Evolutionary conservation across 1,140 invertebrate genomes (phyloP).

Genomic region (Drosophila navojoa): DNA sequence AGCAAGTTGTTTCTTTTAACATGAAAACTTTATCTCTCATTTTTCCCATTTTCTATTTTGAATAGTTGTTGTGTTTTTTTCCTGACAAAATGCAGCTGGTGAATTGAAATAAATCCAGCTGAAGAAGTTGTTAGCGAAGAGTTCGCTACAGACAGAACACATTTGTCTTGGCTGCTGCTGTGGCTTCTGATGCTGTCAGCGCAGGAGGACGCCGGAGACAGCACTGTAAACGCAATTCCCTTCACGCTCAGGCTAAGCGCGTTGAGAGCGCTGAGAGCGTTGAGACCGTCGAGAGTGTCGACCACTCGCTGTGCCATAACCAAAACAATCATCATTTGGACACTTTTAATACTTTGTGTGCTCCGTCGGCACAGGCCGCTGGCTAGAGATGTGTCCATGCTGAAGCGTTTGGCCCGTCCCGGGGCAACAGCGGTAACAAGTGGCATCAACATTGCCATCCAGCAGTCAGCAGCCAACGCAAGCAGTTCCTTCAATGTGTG

Average conservation of each 20-base stretch:
- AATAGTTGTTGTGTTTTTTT: background rate
- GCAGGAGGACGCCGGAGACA: constrained; percentile 3
- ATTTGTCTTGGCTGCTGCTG: constrained; percentile 42
- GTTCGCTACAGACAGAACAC: constrained; percentile 27
- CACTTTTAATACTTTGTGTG: constrained; percentile 78
- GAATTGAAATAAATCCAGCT: constrained; percentile 50
- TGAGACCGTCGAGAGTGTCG: background rate
- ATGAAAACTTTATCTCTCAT: background rate
- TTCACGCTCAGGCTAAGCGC: constrained; percentile 52
- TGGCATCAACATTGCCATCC: constrained; percentile 50
- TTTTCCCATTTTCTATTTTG: background rate
- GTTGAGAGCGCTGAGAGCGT: too few relatives aligned
- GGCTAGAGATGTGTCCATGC: constrained; percentile 20
- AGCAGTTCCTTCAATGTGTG: background rate
- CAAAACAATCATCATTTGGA: constrained; percentile 81
- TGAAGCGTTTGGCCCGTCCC: constrained; percentile 31
- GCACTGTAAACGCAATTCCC: constrained; percentile 55
- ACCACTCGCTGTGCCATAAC: constrained; percentile 57
- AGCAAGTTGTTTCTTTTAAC: constrained; percentile 30
- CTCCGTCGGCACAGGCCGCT: constrained; percentile 28
- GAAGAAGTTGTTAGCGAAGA: constrained; percentile 17
- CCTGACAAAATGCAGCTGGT: constrained; percentile 7
- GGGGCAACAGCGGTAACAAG: constrained; percentile 52
- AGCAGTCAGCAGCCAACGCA: constrained; percentile 28
- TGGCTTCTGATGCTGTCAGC: constrained; percentile 24